Percentiles rank a stretch among this genome's conserved stretches.
Conservation (phyloP, 2,113 vertebrate genomes). For the Entelurus aequoreus region DNA sequence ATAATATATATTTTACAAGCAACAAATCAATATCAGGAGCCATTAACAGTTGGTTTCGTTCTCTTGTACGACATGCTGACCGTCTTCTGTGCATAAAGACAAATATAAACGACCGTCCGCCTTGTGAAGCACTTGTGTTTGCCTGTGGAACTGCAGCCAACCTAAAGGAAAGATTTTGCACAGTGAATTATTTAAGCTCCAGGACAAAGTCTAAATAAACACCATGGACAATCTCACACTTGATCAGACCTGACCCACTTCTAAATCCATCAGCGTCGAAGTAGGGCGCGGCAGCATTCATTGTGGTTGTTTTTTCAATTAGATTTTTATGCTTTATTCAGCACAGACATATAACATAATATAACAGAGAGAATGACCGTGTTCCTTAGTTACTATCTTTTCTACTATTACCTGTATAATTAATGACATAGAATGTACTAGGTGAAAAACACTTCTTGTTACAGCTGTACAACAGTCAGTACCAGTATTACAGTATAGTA, state of each 20-base stretch:
- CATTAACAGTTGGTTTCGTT: slow-evolving; percentile 67
- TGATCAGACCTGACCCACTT: slow-evolving; percentile 2
- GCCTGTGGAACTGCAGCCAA: slow-evolving; percentile 31
- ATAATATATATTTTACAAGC: background rate
- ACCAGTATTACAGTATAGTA: too few relatives aligned
- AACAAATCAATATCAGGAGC: background rate
- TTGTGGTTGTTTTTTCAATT: background rate
- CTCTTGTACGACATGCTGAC: slow-evolving; percentile 20
- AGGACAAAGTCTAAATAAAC: background rate
- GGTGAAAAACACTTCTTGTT: too few relatives aligned
- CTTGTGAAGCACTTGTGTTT: slow-evolving; percentile 9
- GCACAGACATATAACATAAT: background rate
- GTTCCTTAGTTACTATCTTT: background rate
- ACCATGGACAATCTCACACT: background rate
- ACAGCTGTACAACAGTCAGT: too few relatives aligned
- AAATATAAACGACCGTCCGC: slow-evolving; percentile 35
- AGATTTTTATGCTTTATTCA: background rate
- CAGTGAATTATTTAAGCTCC: background rate
- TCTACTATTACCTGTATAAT: too few relatives aligned
- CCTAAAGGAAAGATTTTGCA: slow-evolving; percentile 16
- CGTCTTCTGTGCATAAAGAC: slow-evolving; percentile 43
- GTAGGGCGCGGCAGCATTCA: background rate
- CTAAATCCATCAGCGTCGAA: background rate
- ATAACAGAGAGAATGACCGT: background rate
- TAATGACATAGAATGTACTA: too few relatives aligned